A percentile compares a stretch with the other conserved stretches of the same genome.
Conservation (phyloP, 2,113 vertebrate species). For the Callospermophilus lateralis region DNA sequence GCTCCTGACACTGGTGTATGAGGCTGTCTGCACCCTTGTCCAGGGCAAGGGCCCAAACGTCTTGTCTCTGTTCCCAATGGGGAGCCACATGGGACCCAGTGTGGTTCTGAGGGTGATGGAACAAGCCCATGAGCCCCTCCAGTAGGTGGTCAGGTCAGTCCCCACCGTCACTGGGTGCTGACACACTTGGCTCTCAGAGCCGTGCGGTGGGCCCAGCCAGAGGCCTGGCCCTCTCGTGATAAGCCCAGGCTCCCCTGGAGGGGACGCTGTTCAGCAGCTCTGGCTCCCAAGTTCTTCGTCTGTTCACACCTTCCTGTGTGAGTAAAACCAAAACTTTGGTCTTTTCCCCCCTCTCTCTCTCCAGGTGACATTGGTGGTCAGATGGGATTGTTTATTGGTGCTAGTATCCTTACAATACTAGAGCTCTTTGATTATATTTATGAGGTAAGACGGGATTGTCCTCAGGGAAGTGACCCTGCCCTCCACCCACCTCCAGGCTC, state of each 20-base stretch:
- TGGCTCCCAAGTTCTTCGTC: rapidly evolving
- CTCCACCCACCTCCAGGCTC: background rate
- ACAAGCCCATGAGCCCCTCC: background rate
- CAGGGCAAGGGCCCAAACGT: background rate
- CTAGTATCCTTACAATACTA: constrained; percentile 98
- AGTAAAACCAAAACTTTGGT: constrained; percentile 29
- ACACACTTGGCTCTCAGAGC: background rate
- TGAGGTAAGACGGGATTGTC: constrained; percentile 90
- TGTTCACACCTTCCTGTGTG: background rate
- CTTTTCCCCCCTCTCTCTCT: constrained; percentile 70
- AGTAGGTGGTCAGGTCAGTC: background rate
- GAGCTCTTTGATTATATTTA: constrained; percentile 99
- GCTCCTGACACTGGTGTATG: background rate
- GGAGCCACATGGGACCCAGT: background rate
- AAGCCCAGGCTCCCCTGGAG: background rate
- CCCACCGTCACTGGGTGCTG: background rate
- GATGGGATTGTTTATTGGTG: constrained; percentile 99
- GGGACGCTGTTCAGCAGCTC: background rate
- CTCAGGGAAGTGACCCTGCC: background rate
- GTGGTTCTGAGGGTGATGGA: background rate
- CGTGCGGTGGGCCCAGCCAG: background rate
- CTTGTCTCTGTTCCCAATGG: background rate
- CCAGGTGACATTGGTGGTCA: constrained; percentile 98
- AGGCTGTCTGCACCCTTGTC: background rate
- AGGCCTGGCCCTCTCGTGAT: background rate